Evolutionary conservation across 2,113 vertebrate species (phyloP).

Genomic region (Nycticebus coucang): DNA sequence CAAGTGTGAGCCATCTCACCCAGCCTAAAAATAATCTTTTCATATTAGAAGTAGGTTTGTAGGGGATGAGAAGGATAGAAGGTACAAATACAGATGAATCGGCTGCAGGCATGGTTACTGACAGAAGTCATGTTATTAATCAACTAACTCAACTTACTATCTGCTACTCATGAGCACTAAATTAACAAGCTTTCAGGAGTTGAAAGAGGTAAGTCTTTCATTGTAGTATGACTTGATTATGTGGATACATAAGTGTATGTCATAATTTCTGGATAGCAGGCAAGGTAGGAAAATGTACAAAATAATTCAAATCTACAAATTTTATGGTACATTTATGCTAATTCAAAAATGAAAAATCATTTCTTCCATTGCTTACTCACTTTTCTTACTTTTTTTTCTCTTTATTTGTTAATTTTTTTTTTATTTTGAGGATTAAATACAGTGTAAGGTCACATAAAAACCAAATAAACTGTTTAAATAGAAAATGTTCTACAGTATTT

Average conservation of each 20-base stretch:
- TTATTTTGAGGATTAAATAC: not conserved
- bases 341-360: not conserved
- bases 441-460: not conserved
- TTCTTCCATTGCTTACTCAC: too few relatives aligned
- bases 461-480: not conserved
- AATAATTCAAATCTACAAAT: not conserved
- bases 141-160: not conserved
- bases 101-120: not conserved
- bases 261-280: not conserved
- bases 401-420: too few relatives aligned
- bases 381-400: not conserved
- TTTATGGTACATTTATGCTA: not conserved
- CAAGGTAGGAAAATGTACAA: not conserved
- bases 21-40: too few relatives aligned
- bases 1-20: too few relatives aligned
- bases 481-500: not conserved
- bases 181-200: not conserved
- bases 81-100: not conserved
- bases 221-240: not conserved
- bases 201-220: not conserved
- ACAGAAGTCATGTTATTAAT: not conserved
- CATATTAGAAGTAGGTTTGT: not conserved
- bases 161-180: not conserved
- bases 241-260: not conserved
- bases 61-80: not conserved